Evolutionary conservation across 2,113 vertebrate species (phyloP), one percentile per base, ranked within the genome.

Genomic region (Oxyura jamaicensis): DNA sequence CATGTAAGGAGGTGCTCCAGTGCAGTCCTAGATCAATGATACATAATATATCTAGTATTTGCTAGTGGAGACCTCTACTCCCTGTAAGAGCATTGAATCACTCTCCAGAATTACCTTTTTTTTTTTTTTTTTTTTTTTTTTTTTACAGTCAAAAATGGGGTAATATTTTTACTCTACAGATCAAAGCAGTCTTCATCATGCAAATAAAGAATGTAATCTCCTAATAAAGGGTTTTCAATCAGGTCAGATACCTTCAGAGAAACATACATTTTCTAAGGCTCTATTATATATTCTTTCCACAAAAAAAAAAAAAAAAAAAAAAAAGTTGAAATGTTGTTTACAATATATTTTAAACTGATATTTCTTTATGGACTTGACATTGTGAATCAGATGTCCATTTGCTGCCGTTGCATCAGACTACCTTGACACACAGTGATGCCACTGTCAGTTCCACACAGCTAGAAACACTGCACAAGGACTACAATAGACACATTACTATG

Each of bases 401-500:
- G 10, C 8, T 78, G 21, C 6, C 28, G 22, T 25, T 39, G 21
- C 36, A 63, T 67, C 17, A 48, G 11, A 35, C 42, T 53, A 13
- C 13, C 44, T 18, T 50, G 21, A 3, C 13, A 83, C 25, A 1
- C 29, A 83, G 18, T 10, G 39, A 15, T 58, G 22, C 5, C 23
- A 7, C 18, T 22, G 8, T 12, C 20, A 16, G 28, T 20, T 42
- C 3, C 9, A 20, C 4, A 6, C 3, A 39, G 1, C 22, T 50
- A 23, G 52, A 53, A 56, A 36, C 8, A 83, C 25, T 25, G 6
- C 25, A 10, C 1, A 15, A 39, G 16, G 21, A 17, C 16, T 39
- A 17, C 35, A 0, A 0, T 3, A 62, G 31, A 15, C 8, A 59
- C 0, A 0, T 25, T 55, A 19, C 15, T 21, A 3, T 41, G 36